Conservation (phyloP, 2,797 vertebrate genomes). For the Takifugu rubripes region DNA sequence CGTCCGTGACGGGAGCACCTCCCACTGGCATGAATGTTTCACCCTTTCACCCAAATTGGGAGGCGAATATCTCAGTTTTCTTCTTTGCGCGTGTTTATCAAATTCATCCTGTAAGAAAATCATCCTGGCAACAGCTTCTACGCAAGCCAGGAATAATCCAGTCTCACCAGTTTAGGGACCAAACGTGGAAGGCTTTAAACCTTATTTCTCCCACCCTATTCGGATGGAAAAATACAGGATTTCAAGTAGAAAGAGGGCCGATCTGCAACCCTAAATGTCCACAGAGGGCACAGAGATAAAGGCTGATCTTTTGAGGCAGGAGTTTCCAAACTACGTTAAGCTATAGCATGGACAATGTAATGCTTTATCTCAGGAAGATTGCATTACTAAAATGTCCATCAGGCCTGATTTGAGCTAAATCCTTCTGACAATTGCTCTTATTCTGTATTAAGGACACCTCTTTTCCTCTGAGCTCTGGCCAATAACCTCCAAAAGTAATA, state of each 20-base stretch:
- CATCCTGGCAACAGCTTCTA: constrained; percentile 66
- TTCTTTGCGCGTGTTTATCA: constrained; percentile 53
- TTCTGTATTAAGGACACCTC: constrained; percentile 50
- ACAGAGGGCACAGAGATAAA: constrained; percentile 18
- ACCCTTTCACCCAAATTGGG: constrained; percentile 56
- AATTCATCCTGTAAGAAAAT: constrained; percentile 68
- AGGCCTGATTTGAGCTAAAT: constrained; percentile 45
- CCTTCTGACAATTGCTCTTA: constrained; percentile 30
- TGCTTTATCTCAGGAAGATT: constrained; percentile 29
- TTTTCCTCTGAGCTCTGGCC: constrained; percentile 22
- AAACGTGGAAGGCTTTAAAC: constrained; percentile 31
- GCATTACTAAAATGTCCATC: constrained; percentile 39
- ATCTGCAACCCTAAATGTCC: constrained; percentile 14
- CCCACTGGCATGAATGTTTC: constrained; percentile 23
- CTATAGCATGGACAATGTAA: constrained; percentile 18
- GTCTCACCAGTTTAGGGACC: constrained; percentile 53
- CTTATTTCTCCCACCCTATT: constrained; percentile 3
- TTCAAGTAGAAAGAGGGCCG: constrained; percentile 3
- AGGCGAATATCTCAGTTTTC: constrained; percentile 28
- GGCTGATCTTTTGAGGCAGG: constrained; percentile 16
- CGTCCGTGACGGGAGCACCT: constrained; percentile 48
- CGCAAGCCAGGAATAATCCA: constrained; percentile 65
- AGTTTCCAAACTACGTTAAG: constrained; percentile 31
- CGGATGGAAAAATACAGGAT: constrained; percentile 13
- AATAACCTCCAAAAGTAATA: constrained; percentile 64